Base-by-base conservation (phyloP, 2,797 vertebrate genomes). In the Falco berigora region DNA sequence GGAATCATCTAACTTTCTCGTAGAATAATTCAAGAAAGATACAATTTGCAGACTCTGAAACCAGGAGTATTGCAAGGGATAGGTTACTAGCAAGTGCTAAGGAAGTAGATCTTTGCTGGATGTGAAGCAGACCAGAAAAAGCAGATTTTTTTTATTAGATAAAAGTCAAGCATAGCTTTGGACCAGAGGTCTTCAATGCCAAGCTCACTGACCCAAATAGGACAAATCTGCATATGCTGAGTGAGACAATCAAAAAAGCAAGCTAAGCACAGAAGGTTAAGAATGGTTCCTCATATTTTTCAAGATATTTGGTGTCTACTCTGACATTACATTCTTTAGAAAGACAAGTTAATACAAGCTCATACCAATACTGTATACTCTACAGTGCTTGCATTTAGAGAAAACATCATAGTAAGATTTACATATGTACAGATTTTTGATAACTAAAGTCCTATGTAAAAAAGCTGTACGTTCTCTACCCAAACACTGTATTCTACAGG, bases 361-460 rank as follows among this genome's bases (percentile, higher is more conserved):
- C 0, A 0, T 49, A 32, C 19, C 38, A 25, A 7, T 67, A 17
- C 9, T 27, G 4, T 52, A 19, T 21, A 9, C 5, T 67, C 34
- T 53, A 8, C 20, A 30, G 32, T 21, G 47, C 15, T 82, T 58
- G 14, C 17, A 50, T 1, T 52, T 40, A 21, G 17, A 8, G 23
- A 20, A 76, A 75, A 20, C 15, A 22, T 25, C 15, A 5, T 2
- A 15, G 16, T 14, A 9, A 63, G 21, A 50, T 44, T 66, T 23
- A 5, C 3, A 1, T 21, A 21, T 22, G 20, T 59, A 32, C 30
- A 77, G 56, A 25, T 27, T 55, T n/a, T 15, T 44, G 38, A 8
- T 63, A 67, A 34, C 17, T 71, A 21, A 58, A 86, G 8, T 21
- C 28, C 32, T 21, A 0, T 21, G 21, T 36, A 15, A 66, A 74